These are phyloP conservation scores for Platynereis dumerilii DNA, from an alignment of 2,888 invertebrate genomes.

Conservation along the genomic window DNA sequence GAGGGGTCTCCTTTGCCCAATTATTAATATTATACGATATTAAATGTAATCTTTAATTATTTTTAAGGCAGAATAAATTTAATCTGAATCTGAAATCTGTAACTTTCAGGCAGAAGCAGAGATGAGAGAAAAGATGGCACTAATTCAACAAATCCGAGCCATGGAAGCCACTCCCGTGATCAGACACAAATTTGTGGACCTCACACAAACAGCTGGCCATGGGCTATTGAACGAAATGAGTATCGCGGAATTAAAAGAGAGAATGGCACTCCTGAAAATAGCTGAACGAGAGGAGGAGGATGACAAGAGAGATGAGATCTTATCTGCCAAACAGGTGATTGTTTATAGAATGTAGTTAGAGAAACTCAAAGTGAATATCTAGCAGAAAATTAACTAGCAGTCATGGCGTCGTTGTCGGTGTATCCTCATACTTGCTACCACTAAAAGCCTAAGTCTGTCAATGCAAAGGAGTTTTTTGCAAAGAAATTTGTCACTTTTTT, in stretches of 20 bases:
- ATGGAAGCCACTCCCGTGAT: slow-evolving; percentile 59
- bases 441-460: no score
- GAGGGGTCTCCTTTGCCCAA: no score
- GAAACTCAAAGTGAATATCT: no score
- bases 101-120: slow-evolving; percentile 57
- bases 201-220: slow-evolving; percentile 56
- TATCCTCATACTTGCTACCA: no score
- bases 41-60: no score
- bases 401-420: no score
- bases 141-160: slow-evolving; percentile 62
- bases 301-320: slow-evolving; percentile 57
- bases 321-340: slow-evolving; percentile 56
- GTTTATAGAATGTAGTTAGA: background rate
- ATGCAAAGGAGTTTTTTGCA: no score
- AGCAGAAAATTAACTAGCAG: no score
- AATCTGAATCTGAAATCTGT: no score
- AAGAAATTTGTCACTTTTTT: no score
- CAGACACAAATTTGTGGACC: slow-evolving; percentile 58
- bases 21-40: no score
- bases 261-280: slow-evolving; percentile 50
- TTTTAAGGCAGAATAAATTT: no score
- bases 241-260: slow-evolving; percentile 60
- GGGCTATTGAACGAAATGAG: slow-evolving; percentile 63
- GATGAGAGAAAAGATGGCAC: slow-evolving; percentile 60
- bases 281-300: slow-evolving; percentile 53